These are phyloP conservation scores for Spialia ferax DNA, from an alignment of 2,888 invertebrate species.

Conservation along the genomic window DNA sequence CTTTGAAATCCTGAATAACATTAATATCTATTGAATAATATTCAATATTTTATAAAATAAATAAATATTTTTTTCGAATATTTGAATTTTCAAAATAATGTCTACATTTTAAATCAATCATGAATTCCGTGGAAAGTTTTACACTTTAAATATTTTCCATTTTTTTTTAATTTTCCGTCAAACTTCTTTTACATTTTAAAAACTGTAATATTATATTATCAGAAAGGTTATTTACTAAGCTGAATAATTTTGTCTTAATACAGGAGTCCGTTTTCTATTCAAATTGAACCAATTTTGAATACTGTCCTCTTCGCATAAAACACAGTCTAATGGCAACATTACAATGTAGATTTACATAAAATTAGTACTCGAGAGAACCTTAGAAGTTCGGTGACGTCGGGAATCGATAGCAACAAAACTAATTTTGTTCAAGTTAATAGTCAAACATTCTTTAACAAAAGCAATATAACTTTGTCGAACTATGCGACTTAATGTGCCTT, in stretches of 20 bases:
- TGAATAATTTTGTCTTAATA: too few species aligned
- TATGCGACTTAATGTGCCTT: constrained; percentile 36
- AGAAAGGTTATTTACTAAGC: too few species aligned
- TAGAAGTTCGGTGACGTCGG: constrained; percentile 23
- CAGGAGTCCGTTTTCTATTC: neutral
- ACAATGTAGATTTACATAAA: constrained; percentile 18
- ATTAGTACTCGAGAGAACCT: constrained; percentile 19
- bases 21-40: too few species aligned
- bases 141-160: too few species aligned
- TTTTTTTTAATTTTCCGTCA: neutral
- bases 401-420: constrained; percentile 37
- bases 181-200: too few species aligned
- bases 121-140: too few species aligned
- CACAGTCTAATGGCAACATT: constrained; percentile 7
- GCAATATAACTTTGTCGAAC: constrained; percentile 38
- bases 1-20: too few species aligned
- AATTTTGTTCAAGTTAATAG: constrained; percentile 39
- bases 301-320: constrained; percentile 1
- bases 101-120: too few species aligned
- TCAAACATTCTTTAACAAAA: constrained; percentile 41
- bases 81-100: neutral
- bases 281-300: neutral
- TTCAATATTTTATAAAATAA: too few species aligned
- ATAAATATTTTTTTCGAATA: too few species aligned
- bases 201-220: too few species aligned